Evolutionary conservation across 2,797 vertebrate species (phyloP).

Genomic region (Neoniphon sammara): DNA sequence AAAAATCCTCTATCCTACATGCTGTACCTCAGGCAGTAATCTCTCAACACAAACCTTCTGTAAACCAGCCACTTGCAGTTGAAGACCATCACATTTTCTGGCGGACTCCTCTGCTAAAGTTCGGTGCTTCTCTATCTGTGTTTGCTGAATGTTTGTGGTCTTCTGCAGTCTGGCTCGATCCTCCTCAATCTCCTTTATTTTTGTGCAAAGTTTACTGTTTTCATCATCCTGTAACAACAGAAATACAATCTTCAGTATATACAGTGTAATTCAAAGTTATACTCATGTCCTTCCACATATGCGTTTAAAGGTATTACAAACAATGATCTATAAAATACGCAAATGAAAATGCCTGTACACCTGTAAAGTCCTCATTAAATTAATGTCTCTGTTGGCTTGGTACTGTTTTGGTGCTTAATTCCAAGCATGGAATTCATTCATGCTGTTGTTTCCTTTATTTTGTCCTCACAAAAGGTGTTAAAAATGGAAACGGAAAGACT

Average conservation of each 20-base stretch:
- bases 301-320: too few species aligned
- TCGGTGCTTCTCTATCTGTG: slow-evolving; percentile 90
- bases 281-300: background rate
- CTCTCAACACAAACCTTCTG: slow-evolving; percentile 84
- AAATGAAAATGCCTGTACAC: too few species aligned
- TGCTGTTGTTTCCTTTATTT: too few species aligned
- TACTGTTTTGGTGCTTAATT: too few species aligned
- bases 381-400: too few species aligned
- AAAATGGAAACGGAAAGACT: too few species aligned
- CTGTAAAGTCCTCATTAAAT: too few species aligned
- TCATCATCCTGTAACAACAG: slow-evolving; percentile 87
- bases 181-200: slow-evolving; percentile 87
- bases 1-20: background rate
- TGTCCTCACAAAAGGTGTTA: too few species aligned
- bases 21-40: slow-evolving; percentile 3
- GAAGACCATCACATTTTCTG: slow-evolving; percentile 85
- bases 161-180: slow-evolving; percentile 85
- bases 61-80: slow-evolving; percentile 84
- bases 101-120: slow-evolving; percentile 85
- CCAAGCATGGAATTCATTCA: too few species aligned
- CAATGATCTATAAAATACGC: too few species aligned
- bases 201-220: slow-evolving; percentile 83
- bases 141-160: slow-evolving; percentile 83
- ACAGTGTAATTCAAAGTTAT: background rate
- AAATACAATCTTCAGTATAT: background rate